Conservation (phyloP, 2,113 vertebrate genomes). For the Tachuris rubrigastra region DNA sequence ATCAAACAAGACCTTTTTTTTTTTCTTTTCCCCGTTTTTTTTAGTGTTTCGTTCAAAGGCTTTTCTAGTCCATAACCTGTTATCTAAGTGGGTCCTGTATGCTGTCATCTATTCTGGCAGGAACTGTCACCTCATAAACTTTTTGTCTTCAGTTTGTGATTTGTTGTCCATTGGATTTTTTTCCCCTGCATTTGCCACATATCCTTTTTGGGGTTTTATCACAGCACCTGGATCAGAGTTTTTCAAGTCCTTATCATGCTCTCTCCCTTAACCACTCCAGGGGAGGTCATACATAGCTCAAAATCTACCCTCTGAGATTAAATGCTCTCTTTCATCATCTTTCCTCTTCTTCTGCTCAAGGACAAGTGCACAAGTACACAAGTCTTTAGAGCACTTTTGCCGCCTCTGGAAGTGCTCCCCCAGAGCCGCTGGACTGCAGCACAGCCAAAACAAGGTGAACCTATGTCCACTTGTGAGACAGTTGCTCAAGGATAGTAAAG, state of each 20-base stretch:
- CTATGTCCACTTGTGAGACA: fast-evolving
- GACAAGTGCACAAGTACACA: too few species aligned
- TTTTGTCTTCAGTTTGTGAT: background rate
- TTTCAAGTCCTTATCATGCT: background rate
- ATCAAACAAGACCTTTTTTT: background rate
- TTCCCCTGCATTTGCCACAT: background rate
- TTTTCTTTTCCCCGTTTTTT: background rate
- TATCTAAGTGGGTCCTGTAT: background rate
- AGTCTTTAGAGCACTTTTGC: background rate
- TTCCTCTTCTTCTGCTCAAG: background rate
- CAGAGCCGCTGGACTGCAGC: background rate
- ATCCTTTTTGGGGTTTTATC: background rate
- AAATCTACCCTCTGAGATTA: background rate
- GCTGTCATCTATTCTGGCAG: background rate
- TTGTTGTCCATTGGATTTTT: background rate
- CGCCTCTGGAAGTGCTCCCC: background rate
- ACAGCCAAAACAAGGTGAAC: background rate
- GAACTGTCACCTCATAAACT: background rate
- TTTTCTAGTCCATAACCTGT: background rate
- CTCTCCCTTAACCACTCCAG: background rate
- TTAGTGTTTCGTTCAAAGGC: background rate
- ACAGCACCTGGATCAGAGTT: background rate
- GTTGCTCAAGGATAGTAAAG: background rate
- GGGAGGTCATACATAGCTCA: background rate
- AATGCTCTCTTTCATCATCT: background rate